phyloP scores from a whole-genome alignment of 2,797 vertebrate species.

The Otolemur crassicaudatus region DNA sequence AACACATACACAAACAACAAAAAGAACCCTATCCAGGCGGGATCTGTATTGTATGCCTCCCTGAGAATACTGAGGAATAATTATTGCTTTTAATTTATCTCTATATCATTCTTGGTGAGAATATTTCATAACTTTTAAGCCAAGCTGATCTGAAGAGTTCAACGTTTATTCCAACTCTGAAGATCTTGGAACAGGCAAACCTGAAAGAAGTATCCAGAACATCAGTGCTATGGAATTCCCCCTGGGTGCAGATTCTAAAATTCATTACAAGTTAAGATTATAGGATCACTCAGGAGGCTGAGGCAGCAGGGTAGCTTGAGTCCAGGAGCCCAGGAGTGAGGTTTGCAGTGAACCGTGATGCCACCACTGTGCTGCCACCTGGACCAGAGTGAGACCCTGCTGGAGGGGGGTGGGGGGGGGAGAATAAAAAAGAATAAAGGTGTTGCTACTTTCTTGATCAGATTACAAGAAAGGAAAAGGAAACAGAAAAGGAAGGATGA shows the following conservation, averaged over 20 bases:
- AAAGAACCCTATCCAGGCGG: background rate
- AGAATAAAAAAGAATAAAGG: background rate
- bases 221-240: background rate
- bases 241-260: background rate
- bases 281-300: background rate
- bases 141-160: background rate
- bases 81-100: background rate
- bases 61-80: background rate
- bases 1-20: background rate
- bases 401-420: no score
- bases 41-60: background rate
- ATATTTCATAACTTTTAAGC: background rate
- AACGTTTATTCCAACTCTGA: background rate
- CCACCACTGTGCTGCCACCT: background rate
- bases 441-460: background rate
- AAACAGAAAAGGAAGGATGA: no score
- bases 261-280: background rate
- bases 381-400: background rate
- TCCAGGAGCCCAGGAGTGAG: background rate
- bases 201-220: slow-evolving; percentile 33
- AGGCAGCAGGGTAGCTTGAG: background rate
- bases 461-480: background rate
- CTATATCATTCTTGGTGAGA: background rate
- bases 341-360: background rate
- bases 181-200: background rate